Conservation (phyloP, 2,113 vertebrate species). For the Rhipidura dahli region DNA sequence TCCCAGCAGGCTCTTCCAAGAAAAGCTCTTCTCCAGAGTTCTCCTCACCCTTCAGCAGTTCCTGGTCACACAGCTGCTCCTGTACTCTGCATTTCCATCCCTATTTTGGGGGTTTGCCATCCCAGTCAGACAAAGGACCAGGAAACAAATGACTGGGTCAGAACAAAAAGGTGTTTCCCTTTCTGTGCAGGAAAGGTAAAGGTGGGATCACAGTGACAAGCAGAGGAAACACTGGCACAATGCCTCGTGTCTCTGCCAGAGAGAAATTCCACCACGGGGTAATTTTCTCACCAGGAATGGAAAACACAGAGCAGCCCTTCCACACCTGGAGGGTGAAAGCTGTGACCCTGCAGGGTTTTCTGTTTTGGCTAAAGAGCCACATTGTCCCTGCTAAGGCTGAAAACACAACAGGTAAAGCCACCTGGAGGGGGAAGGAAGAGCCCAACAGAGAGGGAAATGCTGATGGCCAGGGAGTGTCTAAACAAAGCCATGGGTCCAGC, state of each 20-base stretch:
- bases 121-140: not conserved
- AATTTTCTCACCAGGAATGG: not conserved
- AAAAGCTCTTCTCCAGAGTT: not conserved
- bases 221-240: not conserved
- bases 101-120: not conserved
- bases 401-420: not conserved
- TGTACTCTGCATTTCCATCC: not conserved
- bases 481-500: not conserved
- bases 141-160: not conserved
- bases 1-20: not conserved
- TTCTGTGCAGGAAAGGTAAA: not conserved
- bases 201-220: not conserved
- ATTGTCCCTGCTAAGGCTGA: not conserved
- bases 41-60: not conserved
- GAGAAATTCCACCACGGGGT: not conserved
- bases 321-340: not conserved
- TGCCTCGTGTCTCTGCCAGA: not conserved
- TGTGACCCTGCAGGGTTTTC: not conserved
- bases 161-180: not conserved
- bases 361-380: not conserved
- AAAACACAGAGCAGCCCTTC: not conserved
- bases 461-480: not conserved
- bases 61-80: not conserved
- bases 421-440: not conserved
- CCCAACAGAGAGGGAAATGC: not conserved